A percentile compares a stretch with the other conserved stretches of the same genome.
Conservation (phyloP, 1,140 invertebrate species). For the Leucophenga varia region DNA sequence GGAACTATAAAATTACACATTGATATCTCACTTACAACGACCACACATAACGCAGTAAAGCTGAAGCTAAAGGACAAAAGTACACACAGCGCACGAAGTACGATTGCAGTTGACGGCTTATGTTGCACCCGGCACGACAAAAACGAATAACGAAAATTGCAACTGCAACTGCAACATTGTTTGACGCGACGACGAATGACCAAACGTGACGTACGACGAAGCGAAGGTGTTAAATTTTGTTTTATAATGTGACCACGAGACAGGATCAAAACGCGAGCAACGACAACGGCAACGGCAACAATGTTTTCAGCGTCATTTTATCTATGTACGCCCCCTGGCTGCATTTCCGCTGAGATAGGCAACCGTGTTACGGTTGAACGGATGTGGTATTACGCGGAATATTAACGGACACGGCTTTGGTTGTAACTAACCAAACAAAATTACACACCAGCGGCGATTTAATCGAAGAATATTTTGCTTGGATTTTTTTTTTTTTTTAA, state of each 20-base stretch:
- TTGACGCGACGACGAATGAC: conserved; percentile 14
- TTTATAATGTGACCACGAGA: too few species aligned
- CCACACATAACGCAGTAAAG: neutral
- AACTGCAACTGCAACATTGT: conserved; percentile 28
- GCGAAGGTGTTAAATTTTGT: conserved; percentile 33
- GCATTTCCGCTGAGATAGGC: conserved; percentile 37
- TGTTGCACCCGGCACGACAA: conserved; percentile 39
- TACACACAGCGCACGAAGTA: neutral
- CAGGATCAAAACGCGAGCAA: too few species aligned
- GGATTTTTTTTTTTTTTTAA: too few species aligned
- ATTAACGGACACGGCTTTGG: conserved; percentile 4
- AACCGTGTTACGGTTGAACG: conserved; percentile 18
- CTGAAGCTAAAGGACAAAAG: neutral
- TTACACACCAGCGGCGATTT: too few species aligned
- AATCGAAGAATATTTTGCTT: too few species aligned
- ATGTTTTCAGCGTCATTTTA: conserved; percentile 37
- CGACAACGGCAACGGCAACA: conserved; percentile 23
- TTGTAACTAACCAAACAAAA: too few species aligned
- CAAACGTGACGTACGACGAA: conserved; percentile 4
- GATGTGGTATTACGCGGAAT: conserved; percentile 12
- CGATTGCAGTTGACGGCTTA: conserved; percentile 6
- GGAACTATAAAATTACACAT: too few species aligned
- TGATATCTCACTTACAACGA: conserved; percentile 50
- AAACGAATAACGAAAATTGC: conserved; percentile 36
- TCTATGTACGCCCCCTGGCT: conserved; percentile 38